These are phyloP conservation scores for Lampris megalopsis DNA, from an alignment of 2,113 vertebrate species.

Conservation along the genomic window DNA sequence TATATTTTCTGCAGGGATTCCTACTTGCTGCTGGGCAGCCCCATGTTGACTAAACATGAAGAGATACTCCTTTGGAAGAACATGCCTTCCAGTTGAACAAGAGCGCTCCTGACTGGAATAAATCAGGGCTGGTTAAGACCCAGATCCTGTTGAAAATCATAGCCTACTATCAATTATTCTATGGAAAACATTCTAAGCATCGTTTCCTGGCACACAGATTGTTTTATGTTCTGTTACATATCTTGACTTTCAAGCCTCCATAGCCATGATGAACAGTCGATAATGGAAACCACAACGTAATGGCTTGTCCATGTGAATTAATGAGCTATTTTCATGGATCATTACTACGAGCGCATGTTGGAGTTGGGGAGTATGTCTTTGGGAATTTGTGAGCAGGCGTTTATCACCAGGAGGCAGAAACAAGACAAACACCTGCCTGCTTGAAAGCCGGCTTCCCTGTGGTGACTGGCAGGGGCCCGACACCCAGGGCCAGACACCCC, in stretches of 20 bases:
- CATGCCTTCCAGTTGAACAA: neutral
- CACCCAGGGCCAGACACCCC: neutral
- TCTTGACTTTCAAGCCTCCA: neutral
- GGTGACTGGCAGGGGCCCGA: neutral
- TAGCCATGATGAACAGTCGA: neutral
- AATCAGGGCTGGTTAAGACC: neutral
- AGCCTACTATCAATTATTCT: neutral
- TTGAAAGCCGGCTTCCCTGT: neutral
- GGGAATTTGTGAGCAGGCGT: neutral
- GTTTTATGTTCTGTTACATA: neutral
- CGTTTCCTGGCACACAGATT: neutral
- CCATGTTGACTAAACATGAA: slow-evolving; percentile 8
- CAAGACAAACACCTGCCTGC: neutral
- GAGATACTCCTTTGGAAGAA: slow-evolving; percentile 2
- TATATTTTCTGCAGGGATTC: neutral
- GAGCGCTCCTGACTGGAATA: neutral
- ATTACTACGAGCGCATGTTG: neutral
- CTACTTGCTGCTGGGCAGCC: slow-evolving; percentile 35
- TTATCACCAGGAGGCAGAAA: neutral
- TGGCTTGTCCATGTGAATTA: neutral
- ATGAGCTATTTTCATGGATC: neutral
- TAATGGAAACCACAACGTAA: neutral
- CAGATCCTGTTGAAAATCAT: neutral
- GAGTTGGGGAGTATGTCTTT: neutral
- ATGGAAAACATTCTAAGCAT: neutral